These are phyloP conservation scores for Mobula birostris DNA, from an alignment of 2,113 vertebrate genomes.

Conservation along the genomic window DNA sequence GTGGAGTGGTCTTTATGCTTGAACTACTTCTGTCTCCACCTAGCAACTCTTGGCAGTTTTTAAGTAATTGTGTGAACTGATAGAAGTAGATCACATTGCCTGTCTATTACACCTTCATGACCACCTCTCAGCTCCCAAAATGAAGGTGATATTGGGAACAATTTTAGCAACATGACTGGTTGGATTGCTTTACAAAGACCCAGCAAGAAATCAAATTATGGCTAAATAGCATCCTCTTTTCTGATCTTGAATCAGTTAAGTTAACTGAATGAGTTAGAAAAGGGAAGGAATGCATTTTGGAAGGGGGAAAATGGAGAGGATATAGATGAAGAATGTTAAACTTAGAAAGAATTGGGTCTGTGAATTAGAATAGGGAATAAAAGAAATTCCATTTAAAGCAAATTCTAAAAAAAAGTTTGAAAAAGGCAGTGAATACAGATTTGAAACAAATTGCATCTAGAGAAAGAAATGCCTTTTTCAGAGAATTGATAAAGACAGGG, in stretches of 20 bases:
- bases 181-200: no score
- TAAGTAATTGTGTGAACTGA: neutral
- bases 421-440: neutral
- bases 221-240: no score
- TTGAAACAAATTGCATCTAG: neutral
- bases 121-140: no score
- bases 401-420: neutral
- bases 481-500: neutral
- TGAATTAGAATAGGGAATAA: neutral
- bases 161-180: no score
- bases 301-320: neutral
- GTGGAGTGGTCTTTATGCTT: neutral
- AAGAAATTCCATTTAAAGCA: neutral
- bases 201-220: no score
- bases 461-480: neutral
- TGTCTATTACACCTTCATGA: neutral
- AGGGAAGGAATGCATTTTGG: neutral
- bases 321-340: neutral
- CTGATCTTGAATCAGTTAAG: neutral
- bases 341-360: neutral
- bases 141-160: no score
- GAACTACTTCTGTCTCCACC: neutral
- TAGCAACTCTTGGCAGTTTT: neutral
- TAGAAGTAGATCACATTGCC: neutral
- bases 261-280: neutral